Conservation (phyloP, 1,140 invertebrate genomes). For the Sitobion miscanthi region DNA sequence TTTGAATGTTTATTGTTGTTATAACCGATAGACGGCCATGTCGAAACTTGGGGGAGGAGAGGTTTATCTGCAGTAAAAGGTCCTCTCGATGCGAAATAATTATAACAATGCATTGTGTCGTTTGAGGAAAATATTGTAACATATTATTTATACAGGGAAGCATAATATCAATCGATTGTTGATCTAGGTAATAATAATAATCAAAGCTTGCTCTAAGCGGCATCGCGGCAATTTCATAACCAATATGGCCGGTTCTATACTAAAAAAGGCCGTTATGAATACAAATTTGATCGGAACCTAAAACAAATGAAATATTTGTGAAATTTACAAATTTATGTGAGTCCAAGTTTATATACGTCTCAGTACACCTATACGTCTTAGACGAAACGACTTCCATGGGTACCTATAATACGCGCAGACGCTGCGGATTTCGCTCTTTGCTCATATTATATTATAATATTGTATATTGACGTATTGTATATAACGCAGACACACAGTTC, state of each 20-base stretch:
- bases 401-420: too few relatives aligned
- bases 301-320: too few relatives aligned
- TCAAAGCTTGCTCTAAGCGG: not conserved
- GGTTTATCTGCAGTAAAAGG: not conserved
- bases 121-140: not conserved
- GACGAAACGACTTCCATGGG: too few relatives aligned
- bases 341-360: too few relatives aligned
- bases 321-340: not conserved
- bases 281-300: too few relatives aligned
- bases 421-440: not conserved
- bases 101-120: not conserved
- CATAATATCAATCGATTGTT: not conserved
- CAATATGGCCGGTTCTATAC: too few relatives aligned
- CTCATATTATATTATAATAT: not conserved
- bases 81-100: not conserved
- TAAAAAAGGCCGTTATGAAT: too few relatives aligned
- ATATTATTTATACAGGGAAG: not conserved
- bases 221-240: too few relatives aligned
- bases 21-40: not conserved
- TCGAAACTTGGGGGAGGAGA: not conserved
- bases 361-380: too few relatives aligned
- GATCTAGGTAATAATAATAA: not conserved
- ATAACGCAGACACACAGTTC: not conserved
- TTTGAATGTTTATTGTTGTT: not conserved
- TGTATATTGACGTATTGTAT: not conserved